Evolutionary conservation across 2,113 vertebrate species (phyloP).

Genomic region (Anarhynchus alexandrinus): DNA sequence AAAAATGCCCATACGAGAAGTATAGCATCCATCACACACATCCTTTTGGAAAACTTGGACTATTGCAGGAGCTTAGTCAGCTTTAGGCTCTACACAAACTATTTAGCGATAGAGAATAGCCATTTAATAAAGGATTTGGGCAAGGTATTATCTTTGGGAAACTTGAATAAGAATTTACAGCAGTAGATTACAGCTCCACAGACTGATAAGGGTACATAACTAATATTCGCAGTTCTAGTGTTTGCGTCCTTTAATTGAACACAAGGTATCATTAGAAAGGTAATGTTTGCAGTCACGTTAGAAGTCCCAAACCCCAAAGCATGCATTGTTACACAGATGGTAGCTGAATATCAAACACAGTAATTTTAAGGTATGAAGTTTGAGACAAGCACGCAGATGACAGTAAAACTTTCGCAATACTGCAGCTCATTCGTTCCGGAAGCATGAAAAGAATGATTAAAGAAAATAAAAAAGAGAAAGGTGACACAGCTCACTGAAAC

Average conservation of each 20-base stretch:
- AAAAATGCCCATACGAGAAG: not conserved
- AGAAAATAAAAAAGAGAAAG: constrained; percentile 3
- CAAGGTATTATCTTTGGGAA: not conserved
- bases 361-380: not conserved
- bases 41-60: not conserved
- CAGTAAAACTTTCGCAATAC: not conserved
- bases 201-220: not conserved
- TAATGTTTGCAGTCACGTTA: not conserved
- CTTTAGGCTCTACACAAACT: not conserved
- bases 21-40: not conserved
- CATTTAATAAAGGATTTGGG: not conserved
- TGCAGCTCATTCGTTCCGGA: not conserved
- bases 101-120: not conserved
- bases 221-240: not conserved
- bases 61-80: not conserved
- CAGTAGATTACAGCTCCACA: not conserved
- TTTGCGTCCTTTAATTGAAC: not conserved
- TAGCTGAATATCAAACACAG: not conserved
- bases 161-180: not conserved
- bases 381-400: not conserved
- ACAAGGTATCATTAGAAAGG: not conserved
- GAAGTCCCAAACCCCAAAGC: not conserved
- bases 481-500: constrained; percentile 10
- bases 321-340: not conserved
- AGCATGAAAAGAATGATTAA: constrained; percentile 14